Percentiles rank a stretch among this genome's conserved stretches.
phyloP scores from a whole-genome alignment of 2,888 invertebrate genomes.

The Rotaria sp. region DNA sequence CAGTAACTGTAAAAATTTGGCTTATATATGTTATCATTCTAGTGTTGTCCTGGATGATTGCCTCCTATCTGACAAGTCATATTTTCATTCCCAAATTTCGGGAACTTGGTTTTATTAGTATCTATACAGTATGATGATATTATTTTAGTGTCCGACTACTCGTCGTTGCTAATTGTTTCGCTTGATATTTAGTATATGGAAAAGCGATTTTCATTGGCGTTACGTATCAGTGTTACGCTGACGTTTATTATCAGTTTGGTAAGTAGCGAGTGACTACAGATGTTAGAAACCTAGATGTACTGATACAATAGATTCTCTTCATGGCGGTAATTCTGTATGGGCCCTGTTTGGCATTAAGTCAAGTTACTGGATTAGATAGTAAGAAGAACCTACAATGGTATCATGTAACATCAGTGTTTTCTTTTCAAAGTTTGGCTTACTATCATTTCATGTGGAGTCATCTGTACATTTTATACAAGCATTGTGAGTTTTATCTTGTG shows the following conservation, averaged over 20 bases:
- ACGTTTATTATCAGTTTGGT: conserved; percentile 82
- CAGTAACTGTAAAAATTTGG: no score
- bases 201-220: conserved; percentile 69
- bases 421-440: conserved; percentile 47
- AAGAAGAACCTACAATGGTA: not conserved
- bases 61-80: conserved; percentile 58
- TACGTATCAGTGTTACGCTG: conserved; percentile 71
- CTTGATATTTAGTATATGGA: conserved; percentile 69
- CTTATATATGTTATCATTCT: not conserved
- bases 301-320: conserved; percentile 50
- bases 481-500: not conserved
- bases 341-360: conserved; percentile 70
- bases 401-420: not conserved
- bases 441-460: conserved; percentile 50
- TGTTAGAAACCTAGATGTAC: conserved; percentile 43
- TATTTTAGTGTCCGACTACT: not conserved
- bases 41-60: not conserved
- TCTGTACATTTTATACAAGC: conserved; percentile 56
- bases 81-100: conserved; percentile 49
- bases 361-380: conserved; percentile 55
- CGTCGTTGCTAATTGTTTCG: not conserved
- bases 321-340: conserved; percentile 77
- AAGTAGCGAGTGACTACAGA: conserved; percentile 59
- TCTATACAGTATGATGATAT: conserved; percentile 47
- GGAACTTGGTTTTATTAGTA: conserved; percentile 47